phyloP scores from a whole-genome alignment of 2,113 vertebrate species.

The Scophthalmus maximus region DNA sequence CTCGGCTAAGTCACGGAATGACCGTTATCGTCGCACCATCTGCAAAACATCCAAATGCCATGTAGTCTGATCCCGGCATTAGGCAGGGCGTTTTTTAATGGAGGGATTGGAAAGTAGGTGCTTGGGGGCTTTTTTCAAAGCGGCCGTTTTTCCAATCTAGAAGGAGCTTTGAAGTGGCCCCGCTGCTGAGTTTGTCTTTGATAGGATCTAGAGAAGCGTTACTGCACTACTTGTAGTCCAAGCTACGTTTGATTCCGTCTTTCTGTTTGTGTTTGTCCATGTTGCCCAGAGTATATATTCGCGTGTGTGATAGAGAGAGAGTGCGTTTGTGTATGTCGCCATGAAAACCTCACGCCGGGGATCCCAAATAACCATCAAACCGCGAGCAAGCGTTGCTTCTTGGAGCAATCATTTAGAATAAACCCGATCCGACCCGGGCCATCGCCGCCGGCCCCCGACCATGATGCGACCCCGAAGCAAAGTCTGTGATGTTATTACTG shows the following conservation, averaged over 20 bases:
- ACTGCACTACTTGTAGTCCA: no score
- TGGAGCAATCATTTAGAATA: slow-evolving; percentile 54
- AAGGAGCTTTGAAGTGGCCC: no score
- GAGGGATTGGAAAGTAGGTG: no score
- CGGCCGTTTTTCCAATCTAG: no score
- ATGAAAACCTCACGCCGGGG: background rate
- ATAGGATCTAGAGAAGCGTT: background rate
- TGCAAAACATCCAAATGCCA: background rate
- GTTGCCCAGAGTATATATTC: background rate
- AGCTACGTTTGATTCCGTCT: no score
- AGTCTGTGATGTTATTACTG: slow-evolving; percentile 54
- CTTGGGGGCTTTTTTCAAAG: no score
- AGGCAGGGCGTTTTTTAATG: no score
- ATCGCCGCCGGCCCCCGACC: no score
- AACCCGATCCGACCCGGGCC: background rate
- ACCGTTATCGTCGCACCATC: background rate
- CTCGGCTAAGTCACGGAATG: background rate
- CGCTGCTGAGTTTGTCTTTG: background rate
- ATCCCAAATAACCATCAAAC: slow-evolving; percentile 14
- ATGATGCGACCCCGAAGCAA: slow-evolving; percentile 51
- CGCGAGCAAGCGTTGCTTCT: slow-evolving; percentile 10
- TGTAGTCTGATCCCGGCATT: no score
- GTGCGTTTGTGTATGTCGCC: background rate
- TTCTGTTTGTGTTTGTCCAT: background rate
- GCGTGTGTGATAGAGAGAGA: no score